Percentiles rank a stretch among this genome's conserved stretches.
Evolutionary conservation across 2,113 vertebrate species (phyloP).

Genomic region (Tapirus terrestris): DNA sequence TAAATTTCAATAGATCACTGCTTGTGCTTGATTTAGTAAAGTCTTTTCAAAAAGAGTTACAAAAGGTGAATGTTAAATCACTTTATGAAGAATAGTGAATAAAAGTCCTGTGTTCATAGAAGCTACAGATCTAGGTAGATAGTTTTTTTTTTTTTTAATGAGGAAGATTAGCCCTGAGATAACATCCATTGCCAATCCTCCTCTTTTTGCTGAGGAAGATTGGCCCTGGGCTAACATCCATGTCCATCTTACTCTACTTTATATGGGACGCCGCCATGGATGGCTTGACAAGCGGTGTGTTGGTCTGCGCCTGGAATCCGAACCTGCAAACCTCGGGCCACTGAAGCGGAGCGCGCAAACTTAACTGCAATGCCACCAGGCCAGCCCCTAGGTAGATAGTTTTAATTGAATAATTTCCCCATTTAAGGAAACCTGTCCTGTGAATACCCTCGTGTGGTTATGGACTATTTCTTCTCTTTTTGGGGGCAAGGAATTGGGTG

Average conservation of each 20-base stretch:
- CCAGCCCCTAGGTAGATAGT: no score
- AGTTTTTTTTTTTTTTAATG: background rate
- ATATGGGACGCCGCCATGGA: no score
- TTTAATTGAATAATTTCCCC: background rate
- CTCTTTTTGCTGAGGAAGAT: no score
- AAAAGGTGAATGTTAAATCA: background rate
- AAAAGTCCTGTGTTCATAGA: background rate
- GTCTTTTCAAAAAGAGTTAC: conserved; percentile 21
- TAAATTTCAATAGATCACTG: conserved; percentile 25
- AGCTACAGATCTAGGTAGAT: background rate
- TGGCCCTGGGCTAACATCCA: no score
- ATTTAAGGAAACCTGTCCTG: background rate
- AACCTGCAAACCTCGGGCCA: no score
- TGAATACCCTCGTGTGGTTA: background rate
- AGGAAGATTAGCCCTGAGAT: no score
- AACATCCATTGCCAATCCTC: no score
- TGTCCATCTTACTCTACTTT: no score
- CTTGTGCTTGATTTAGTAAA: background rate
- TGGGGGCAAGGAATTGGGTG: background rate
- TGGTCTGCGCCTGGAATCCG: no score
- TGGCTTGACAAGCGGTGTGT: no score
- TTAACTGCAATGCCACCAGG: no score
- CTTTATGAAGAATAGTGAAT: background rate
- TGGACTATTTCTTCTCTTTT: background rate
- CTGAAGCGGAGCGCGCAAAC: no score